These are phyloP conservation scores for Callimico goeldii DNA, from an alignment of 2,797 vertebrate genomes.

Conservation along the genomic window DNA sequence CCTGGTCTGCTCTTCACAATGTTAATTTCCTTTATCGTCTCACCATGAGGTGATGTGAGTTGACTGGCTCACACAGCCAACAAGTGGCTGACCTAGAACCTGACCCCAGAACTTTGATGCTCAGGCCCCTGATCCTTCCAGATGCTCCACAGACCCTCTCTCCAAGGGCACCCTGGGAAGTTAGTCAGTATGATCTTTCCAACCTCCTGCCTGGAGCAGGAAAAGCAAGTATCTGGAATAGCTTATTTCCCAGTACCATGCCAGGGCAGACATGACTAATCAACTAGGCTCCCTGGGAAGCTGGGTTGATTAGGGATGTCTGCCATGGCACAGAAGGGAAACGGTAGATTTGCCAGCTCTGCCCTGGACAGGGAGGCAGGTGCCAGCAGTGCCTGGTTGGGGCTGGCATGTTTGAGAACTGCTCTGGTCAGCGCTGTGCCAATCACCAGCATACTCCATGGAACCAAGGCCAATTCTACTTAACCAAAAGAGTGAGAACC, in stretches of 20 bases:
- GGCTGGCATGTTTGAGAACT: background rate
- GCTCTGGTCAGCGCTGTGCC: background rate
- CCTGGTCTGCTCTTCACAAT: background rate
- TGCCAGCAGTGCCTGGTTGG: background rate
- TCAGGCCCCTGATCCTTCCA: background rate
- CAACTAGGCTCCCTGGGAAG: background rate
- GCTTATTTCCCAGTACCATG: background rate
- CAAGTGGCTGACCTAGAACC: background rate
- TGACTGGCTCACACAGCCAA: background rate
- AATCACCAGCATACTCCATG: fast-evolving
- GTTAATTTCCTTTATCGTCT: background rate
- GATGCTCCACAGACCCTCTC: background rate
- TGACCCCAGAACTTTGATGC: background rate
- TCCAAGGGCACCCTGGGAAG: background rate
- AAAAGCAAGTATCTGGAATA: background rate
- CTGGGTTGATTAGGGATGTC: background rate
- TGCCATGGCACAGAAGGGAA: background rate
- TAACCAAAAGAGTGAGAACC: background rate
- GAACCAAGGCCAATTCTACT: background rate
- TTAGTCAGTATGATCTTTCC: background rate
- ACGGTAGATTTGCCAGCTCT: background rate
- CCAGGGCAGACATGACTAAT: background rate
- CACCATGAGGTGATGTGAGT: background rate
- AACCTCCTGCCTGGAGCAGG: background rate
- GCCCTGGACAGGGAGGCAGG: background rate